A percentile compares a stretch with the other conserved stretches of the same genome.
Conservation (phyloP, 2,888 invertebrate species). For the Priocnemis perturbator region DNA sequence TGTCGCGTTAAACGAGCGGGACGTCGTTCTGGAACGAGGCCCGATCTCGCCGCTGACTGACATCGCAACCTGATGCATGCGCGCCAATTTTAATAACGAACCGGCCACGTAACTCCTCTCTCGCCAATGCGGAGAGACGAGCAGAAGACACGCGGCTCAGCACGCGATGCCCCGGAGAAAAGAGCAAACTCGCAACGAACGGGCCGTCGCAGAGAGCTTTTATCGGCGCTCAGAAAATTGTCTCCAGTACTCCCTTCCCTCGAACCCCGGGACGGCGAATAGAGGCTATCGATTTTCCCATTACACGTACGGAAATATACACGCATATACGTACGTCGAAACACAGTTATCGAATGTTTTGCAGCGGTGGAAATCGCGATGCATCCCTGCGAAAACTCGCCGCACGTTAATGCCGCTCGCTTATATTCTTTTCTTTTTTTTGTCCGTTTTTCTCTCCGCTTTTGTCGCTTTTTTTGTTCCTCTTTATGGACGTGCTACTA, state of each 20-base stretch:
- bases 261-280: not conserved
- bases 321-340: not conserved
- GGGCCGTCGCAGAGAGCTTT: not conserved
- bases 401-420: too few species aligned
- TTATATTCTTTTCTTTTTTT: too few species aligned
- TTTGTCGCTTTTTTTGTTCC: too few species aligned
- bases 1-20: too few species aligned
- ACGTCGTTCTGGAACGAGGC: too few species aligned
- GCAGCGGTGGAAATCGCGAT: conserved; percentile 1
- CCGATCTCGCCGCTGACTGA: too few species aligned
- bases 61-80: too few species aligned
- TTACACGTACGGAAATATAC: conserved; percentile 10
- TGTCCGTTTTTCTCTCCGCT: too few species aligned
- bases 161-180: not conserved
- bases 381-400: conserved; percentile 2
- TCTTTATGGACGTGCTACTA: not conserved
- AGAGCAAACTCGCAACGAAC: too few species aligned
- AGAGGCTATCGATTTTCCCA: conserved; percentile 6
- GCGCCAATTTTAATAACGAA: too few species aligned
- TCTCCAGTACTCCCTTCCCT: not conserved
- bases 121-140: too few species aligned
- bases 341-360: not conserved
- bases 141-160: not conserved
- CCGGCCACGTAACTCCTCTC: too few species aligned
- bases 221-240: not conserved